These are phyloP conservation scores for Callospermophilus lateralis DNA, from an alignment of 2,113 vertebrate species.

Conservation along the genomic window DNA sequence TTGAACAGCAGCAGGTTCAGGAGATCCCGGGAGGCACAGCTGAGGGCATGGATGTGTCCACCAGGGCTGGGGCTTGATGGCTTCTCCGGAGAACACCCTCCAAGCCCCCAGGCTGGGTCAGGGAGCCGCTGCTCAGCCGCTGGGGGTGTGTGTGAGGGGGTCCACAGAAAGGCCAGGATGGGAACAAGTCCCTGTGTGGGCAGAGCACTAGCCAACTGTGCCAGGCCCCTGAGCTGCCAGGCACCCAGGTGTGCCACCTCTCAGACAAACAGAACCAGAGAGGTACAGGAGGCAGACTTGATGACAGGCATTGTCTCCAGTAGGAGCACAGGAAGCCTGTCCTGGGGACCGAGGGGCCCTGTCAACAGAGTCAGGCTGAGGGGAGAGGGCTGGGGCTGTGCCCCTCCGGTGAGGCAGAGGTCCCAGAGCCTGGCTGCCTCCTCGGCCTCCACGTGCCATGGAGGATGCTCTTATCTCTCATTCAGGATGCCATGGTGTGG, in stretches of 20 bases:
- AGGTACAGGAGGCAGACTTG: neutral
- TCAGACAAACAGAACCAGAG: neutral
- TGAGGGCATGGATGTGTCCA: fast-evolving
- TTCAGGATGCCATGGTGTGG: neutral
- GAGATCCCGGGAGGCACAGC: neutral
- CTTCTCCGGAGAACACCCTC: neutral
- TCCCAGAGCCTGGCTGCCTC: neutral
- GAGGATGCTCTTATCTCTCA: neutral
- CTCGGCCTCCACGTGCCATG: too few relatives aligned
- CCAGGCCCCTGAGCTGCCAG: too few relatives aligned
- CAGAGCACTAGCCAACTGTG: too few relatives aligned
- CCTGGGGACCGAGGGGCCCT: neutral
- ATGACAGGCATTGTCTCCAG: neutral
- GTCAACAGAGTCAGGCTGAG: neutral
- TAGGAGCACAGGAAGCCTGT: neutral
- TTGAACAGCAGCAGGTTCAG: neutral
- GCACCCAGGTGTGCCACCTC: neutral
- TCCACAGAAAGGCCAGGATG: neutral
- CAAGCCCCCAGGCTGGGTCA: neutral
- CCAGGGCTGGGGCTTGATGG: neutral
- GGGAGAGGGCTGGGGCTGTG: neutral
- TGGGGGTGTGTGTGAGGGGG: neutral
- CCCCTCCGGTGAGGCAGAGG: too few relatives aligned
- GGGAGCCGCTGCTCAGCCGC: neutral
- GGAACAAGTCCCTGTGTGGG: neutral